Conservation (phyloP, 2,113 vertebrate genomes). For the Leuciscus idus region DNA sequence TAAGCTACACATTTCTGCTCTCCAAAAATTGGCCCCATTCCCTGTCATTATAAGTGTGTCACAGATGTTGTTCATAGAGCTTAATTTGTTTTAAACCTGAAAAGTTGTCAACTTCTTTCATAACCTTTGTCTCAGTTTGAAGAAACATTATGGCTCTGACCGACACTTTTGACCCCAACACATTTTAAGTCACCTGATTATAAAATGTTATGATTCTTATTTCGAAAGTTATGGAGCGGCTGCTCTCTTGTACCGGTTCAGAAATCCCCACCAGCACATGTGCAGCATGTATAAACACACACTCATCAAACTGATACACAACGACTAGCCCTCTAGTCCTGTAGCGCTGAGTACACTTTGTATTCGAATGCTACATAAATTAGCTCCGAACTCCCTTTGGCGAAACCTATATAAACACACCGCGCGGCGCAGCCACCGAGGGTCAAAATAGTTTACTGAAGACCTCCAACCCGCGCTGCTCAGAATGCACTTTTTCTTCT, state of each 20-base stretch:
- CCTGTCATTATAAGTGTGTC: too few species aligned
- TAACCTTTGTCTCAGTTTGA: neutral
- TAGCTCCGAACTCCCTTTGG: constrained; percentile 65
- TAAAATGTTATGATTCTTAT: neutral
- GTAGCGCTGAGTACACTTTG: constrained; percentile 57
- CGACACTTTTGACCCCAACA: neutral
- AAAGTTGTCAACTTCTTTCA: neutral
- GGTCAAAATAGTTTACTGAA: constrained; percentile 69
- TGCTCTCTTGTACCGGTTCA: constrained; percentile 23
- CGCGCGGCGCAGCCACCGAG: constrained; percentile 52
- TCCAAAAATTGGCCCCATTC: neutral
- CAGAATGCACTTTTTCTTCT: constrained; percentile 57
- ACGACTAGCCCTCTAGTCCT: constrained; percentile 65
- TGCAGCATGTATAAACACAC: constrained; percentile 68
- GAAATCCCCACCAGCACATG: constrained; percentile 49
- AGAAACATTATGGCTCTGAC: neutral
- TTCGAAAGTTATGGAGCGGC: neutral
- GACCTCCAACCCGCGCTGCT: constrained; percentile 65
- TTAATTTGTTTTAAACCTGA: neutral
- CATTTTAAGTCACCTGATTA: neutral
- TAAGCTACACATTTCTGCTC: neutral
- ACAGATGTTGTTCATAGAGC: neutral
- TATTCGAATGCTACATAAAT: constrained; percentile 73
- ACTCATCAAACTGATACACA: constrained; percentile 69
- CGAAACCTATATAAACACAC: constrained; percentile 68